Percentiles rank a stretch among this genome's conserved stretches.
Evolutionary conservation across 2,113 vertebrate genomes (phyloP).

Genomic region (Microtus oregoni): DNA sequence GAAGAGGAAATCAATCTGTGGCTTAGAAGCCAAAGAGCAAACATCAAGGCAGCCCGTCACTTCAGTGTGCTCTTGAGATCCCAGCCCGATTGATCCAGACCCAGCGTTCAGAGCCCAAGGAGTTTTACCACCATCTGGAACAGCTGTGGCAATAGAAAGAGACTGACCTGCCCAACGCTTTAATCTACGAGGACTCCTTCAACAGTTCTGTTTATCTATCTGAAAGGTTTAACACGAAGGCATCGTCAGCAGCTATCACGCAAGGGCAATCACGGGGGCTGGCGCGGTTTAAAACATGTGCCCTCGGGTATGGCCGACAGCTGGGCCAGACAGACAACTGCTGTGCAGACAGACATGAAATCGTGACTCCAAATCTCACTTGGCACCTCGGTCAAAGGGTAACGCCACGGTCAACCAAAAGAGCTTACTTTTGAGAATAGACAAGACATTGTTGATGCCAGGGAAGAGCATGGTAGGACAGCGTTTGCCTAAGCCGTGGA

Average conservation of each 20-base stretch:
- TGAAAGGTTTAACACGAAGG: conserved; percentile 49
- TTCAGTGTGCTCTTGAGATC: neutral
- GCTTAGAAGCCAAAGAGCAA: conserved; percentile 51
- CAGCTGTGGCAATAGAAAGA: conserved; percentile 69
- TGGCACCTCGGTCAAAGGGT: neutral
- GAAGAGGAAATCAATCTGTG: conserved; percentile 46
- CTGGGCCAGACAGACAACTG: conserved; percentile 55
- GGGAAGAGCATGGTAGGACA: too few species aligned
- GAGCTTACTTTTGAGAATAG: neutral
- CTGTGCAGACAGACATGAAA: conserved; percentile 39
- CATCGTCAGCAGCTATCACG: neutral
- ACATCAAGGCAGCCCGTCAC: conserved; percentile 47
- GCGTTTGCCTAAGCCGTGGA: neutral
- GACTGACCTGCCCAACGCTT: conserved; percentile 11
- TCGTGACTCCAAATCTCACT: neutral
- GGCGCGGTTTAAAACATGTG: neutral
- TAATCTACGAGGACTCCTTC: conserved; percentile 1
- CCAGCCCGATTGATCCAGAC: neutral
- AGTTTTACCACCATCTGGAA: neutral
- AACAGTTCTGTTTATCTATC: conserved; percentile 21
- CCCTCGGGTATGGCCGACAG: conserved; percentile 10
- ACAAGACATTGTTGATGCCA: neutral
- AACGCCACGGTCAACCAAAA: neutral
- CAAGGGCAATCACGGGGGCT: neutral
- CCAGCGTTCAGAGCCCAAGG: neutral